phyloP scores from a whole-genome alignment of 1,140 invertebrate species.

The Ridgeia piscesae region DNA sequence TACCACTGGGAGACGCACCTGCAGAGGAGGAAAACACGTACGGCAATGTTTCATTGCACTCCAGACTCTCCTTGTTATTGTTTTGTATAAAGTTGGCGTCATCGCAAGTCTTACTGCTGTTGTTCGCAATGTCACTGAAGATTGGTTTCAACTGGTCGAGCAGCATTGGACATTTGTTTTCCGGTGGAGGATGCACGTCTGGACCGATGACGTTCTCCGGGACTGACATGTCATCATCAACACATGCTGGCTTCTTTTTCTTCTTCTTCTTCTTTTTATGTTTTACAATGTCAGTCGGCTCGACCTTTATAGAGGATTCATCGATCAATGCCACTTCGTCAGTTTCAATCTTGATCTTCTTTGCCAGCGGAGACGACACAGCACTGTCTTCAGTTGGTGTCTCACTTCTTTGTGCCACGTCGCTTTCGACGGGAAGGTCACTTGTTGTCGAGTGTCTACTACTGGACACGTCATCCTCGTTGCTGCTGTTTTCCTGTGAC shows the following conservation, averaged over 20 bases:
- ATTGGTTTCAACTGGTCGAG: neutral
- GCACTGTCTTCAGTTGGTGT: neutral
- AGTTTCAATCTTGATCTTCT: neutral
- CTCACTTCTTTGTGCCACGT: neutral
- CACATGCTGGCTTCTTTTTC: neutral
- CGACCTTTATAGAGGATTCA: neutral
- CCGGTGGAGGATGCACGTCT: neutral
- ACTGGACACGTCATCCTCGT: neutral
- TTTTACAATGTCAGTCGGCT: neutral
- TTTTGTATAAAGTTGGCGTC: neutral
- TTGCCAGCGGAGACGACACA: neutral
- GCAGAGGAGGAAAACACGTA: neutral
- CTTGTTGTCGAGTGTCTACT: neutral
- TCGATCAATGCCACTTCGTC: neutral
- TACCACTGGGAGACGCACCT: neutral
- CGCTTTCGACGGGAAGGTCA: neutral
- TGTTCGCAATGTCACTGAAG: neutral
- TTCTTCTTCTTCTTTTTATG: constrained; percentile 8
- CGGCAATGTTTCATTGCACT: neutral
- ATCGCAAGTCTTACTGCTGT: neutral
- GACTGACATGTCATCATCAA: neutral
- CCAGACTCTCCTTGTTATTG: neutral
- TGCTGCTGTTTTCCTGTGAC: neutral
- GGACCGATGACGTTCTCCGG: neutral
- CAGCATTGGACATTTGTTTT: neutral